Percentiles rank a stretch among this genome's conserved stretches.
phyloP scores from a whole-genome alignment of 2,113 vertebrate genomes.

The Fulmarus glacialis region DNA sequence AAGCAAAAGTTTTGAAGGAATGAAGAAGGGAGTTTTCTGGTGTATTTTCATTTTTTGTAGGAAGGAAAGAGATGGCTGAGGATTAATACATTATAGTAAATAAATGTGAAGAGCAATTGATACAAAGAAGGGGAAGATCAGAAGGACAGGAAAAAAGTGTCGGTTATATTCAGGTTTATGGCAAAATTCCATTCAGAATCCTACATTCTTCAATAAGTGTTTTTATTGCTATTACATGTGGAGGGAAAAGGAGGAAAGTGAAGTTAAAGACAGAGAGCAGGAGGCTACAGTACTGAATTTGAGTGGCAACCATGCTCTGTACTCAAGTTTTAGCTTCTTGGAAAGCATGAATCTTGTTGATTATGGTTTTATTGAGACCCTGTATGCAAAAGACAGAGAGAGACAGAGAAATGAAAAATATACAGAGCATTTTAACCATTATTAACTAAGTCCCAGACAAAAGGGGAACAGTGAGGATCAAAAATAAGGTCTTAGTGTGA shows the following conservation, averaged over 20 bases:
- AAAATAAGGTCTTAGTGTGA: neutral
- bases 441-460: neutral
- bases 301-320: neutral
- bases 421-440: neutral
- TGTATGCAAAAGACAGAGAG: neutral
- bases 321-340: neutral
- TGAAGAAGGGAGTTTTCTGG: neutral
- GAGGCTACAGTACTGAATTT: neutral
- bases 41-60: neutral
- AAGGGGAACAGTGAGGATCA: neutral
- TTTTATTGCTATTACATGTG: neutral
- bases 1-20: neutral
- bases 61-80: neutral
- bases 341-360: neutral
- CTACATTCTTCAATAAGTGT: neutral
- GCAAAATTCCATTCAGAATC: neutral
- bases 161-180: neutral
- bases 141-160: neutral
- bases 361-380: neutral
- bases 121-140: neutral
- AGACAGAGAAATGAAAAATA: neutral
- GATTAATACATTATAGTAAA: neutral
- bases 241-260: neutral
- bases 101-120: neutral
- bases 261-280: neutral